Conservation (phyloP, 2,113 vertebrate species). For the Pteropus alecto region DNA sequence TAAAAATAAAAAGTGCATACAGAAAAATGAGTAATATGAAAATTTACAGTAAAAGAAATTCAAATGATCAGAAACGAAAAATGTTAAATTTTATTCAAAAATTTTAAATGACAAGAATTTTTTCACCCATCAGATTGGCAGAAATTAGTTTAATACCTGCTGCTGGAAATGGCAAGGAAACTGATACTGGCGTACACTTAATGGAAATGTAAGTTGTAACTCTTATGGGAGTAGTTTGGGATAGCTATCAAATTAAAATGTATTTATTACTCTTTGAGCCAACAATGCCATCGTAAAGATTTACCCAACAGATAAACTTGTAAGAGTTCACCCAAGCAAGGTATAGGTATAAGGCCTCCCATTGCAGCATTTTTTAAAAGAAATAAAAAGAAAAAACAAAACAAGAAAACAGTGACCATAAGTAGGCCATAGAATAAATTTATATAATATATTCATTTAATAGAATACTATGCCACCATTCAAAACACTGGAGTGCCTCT, state of each 20-base stretch:
- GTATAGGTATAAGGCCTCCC: not conserved
- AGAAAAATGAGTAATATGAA: not conserved
- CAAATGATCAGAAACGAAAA: not conserved
- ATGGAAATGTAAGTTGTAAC: not conserved
- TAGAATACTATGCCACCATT: not conserved
- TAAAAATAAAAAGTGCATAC: not conserved
- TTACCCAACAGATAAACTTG: not conserved
- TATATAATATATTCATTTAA: not conserved
- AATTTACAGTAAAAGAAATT: not conserved
- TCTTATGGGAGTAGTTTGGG: not conserved
- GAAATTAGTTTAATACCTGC: not conserved
- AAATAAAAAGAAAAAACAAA: not conserved
- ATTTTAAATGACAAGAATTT: not conserved
- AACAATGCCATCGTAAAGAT: not conserved
- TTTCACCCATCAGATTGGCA: not conserved
- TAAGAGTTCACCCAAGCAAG: not conserved
- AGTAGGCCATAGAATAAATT: not conserved
- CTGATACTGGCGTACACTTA: not conserved
- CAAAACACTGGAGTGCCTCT: not conserved
- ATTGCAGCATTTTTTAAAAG: not conserved
- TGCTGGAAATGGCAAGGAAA: not conserved
- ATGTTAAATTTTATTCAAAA: not conserved
- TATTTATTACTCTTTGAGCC: not conserved
- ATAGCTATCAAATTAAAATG: not conserved
- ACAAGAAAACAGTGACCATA: not conserved